A percentile compares a stretch with the other conserved stretches of the same genome.
Conservation (phyloP, 2,888 invertebrate genomes). For the Camponotus fellah region DNA sequence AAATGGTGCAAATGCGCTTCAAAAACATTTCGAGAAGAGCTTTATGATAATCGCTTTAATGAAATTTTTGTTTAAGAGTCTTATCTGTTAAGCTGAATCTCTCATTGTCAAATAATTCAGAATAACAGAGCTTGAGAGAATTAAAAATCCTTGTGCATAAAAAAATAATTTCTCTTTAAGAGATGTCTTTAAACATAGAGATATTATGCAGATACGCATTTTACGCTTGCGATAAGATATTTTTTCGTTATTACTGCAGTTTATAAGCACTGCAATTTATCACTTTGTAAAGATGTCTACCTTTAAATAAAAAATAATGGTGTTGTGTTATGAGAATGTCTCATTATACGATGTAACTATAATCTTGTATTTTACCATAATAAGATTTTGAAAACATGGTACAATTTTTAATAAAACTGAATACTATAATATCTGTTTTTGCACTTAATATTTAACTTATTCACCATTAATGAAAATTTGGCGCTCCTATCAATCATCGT, state of each 20-base stretch:
- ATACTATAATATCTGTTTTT: not conserved
- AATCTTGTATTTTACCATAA: not conserved
- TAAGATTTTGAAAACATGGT: constrained; percentile 6
- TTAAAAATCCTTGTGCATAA: constrained; percentile 8
- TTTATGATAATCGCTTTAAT: constrained; percentile 37
- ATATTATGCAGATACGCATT: not conserved
- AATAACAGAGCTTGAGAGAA: constrained; percentile 20
- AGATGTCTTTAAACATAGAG: not conserved
- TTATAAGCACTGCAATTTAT: constrained; percentile 14
- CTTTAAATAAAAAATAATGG: constrained; percentile 21
- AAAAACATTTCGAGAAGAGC: not conserved
- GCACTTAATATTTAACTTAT: not conserved
- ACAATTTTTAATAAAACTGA: constrained; percentile 1
- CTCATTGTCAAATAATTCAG: constrained; percentile 8
- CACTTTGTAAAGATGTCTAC: not conserved
- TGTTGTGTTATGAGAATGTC: constrained; percentile 5
- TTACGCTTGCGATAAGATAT: not conserved
- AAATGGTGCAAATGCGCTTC: constrained; percentile 15
- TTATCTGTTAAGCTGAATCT: not conserved
- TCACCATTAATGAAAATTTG: not conserved
- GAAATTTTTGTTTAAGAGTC: constrained; percentile 21
- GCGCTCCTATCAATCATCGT: not conserved
- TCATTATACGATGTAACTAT: not conserved
- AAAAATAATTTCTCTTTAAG: not conserved
- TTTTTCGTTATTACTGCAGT: not conserved